These are phyloP conservation scores for Caradrina clavipalpis DNA, from an alignment of 2,888 invertebrate species.

Conservation along the genomic window DNA sequence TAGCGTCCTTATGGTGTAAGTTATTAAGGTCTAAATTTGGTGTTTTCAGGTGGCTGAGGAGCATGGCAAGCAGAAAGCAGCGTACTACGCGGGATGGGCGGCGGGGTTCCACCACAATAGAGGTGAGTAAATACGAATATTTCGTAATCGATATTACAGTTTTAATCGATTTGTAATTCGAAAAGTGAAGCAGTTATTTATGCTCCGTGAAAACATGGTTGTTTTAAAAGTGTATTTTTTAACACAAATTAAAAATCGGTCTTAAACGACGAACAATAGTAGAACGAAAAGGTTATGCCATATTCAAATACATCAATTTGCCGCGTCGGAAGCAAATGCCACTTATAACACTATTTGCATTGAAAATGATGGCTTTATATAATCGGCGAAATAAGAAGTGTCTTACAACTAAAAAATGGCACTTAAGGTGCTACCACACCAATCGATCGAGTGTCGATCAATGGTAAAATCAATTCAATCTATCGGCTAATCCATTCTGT, in stretches of 20 bases:
- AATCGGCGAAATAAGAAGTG: too few relatives aligned
- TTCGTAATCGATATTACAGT: background rate
- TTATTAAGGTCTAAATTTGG: conserved; percentile 8
- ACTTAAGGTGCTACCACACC: too few relatives aligned
- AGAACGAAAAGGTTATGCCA: too few relatives aligned
- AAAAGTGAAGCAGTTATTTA: background rate
- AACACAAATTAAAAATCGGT: background rate
- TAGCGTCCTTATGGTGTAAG: background rate
- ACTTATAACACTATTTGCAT: too few relatives aligned
- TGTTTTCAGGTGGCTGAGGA: conserved; percentile 93
- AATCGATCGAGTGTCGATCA: too few relatives aligned
- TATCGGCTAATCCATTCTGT: too few relatives aligned
- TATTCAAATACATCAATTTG: too few relatives aligned
- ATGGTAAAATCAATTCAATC: too few relatives aligned
- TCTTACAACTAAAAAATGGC: too few relatives aligned
- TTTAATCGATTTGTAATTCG: conserved; percentile 5
- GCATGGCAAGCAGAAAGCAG: conserved; percentile 95
- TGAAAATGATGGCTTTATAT: too few relatives aligned
- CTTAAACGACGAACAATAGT: too few relatives aligned
- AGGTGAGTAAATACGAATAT: conserved; percentile 73
- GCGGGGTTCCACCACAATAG: conserved; percentile 92
- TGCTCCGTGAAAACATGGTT: background rate
- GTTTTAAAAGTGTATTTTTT: background rate
- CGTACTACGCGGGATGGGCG: conserved; percentile 93
- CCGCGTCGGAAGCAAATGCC: too few relatives aligned